Evolutionary conservation across 2,888 invertebrate genomes (phyloP).

Genomic region (Helicoverpa assulta): DNA sequence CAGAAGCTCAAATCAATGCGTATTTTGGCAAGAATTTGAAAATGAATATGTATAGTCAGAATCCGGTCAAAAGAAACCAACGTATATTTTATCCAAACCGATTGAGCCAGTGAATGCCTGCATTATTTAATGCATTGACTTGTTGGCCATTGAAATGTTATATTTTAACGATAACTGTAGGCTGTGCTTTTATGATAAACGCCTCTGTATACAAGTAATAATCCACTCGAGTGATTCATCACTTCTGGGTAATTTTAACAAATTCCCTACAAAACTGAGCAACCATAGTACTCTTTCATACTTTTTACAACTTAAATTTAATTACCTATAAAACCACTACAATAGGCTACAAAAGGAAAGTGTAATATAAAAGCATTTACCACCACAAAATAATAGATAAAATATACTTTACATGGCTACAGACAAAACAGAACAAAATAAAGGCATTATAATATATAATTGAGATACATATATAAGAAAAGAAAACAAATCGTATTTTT

Average conservation of each 20-base stretch:
- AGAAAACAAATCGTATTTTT: constrained; percentile 48
- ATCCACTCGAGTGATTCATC: constrained; percentile 49
- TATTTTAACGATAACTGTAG: constrained; percentile 51
- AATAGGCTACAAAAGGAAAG: constrained; percentile 77
- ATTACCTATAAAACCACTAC: constrained; percentile 79
- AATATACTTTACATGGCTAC: constrained; percentile 51
- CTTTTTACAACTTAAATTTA: constrained; percentile 83
- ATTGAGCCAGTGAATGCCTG: constrained; percentile 24
- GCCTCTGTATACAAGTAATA: constrained; percentile 57
- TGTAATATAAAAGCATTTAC: constrained; percentile 70
- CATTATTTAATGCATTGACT: constrained; percentile 19
- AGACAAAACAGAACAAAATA: constrained; percentile 40
- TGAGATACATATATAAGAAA: constrained; percentile 32
- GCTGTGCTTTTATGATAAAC: constrained; percentile 59
- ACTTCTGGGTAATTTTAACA: constrained; percentile 66
- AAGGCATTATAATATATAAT: constrained; percentile 36
- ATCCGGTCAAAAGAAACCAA: constrained; percentile 33
- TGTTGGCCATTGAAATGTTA: constrained; percentile 26
- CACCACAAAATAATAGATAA: constrained; percentile 71
- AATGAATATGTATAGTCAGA: constrained; percentile 28
- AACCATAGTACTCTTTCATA: constrained; percentile 76
- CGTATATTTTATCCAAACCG: constrained; percentile 21
- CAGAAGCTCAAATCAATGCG: constrained; percentile 43
- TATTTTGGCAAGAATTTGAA: constrained; percentile 49
- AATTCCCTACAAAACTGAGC: constrained; percentile 72